Evolutionary conservation across 1,140 invertebrate species (phyloP).

Genomic region (Drosophila subobscura): DNA sequence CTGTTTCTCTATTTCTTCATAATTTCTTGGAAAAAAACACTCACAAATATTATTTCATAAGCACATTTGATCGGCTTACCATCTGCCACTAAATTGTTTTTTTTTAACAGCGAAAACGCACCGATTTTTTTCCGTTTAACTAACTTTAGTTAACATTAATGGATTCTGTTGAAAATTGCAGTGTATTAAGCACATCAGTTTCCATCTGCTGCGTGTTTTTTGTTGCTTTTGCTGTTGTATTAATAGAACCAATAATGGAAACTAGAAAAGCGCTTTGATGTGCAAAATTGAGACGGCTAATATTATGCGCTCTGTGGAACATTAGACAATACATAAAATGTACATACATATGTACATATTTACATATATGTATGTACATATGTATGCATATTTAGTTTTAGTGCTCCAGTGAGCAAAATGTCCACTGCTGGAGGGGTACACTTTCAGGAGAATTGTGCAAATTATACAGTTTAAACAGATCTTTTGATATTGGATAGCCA

Average conservation of each 20-base stretch:
- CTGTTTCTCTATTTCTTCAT: too few relatives aligned
- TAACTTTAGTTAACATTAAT: too few relatives aligned
- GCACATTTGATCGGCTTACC: too few relatives aligned
- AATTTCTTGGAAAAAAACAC: too few relatives aligned
- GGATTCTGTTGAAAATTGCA: not conserved
- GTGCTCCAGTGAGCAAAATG: constrained; percentile 46
- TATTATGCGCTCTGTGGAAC: constrained; percentile 32
- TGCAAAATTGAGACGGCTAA: constrained; percentile 39
- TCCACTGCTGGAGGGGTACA: constrained; percentile 16
- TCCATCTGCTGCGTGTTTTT: too few relatives aligned
- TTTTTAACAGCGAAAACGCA: too few relatives aligned
- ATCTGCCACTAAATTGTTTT: too few relatives aligned
- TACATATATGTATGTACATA: constrained; percentile 21
- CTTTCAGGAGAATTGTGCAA: constrained; percentile 31
- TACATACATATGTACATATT: constrained; percentile 9
- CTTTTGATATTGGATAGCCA: constrained; percentile 10
- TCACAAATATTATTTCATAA: too few relatives aligned
- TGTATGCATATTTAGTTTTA: constrained; percentile 36
- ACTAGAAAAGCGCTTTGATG: constrained; percentile 48
- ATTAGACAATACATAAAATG: not conserved
- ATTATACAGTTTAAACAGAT: constrained; percentile 28
- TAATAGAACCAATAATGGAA: constrained; percentile 46
- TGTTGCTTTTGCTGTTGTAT: not conserved
- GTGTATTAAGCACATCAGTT: constrained; percentile 2
- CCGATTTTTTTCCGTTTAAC: too few relatives aligned